These are phyloP conservation scores for Chitala chitala DNA, from an alignment of 2,113 vertebrate species.

Conservation along the genomic window DNA sequence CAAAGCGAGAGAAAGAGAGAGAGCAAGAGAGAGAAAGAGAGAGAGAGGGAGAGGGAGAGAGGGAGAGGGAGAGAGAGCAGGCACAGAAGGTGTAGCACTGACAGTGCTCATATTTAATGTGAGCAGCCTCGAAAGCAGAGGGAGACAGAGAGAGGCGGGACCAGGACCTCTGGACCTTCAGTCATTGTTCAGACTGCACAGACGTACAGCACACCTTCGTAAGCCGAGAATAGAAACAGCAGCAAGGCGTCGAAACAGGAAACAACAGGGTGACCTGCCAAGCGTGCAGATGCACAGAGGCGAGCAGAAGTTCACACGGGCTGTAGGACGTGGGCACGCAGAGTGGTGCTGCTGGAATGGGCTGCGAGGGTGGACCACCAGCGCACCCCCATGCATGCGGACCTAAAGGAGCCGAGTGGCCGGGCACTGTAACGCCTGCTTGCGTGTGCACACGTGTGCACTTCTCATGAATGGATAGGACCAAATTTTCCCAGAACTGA, in stretches of 20 bases:
- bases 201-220: not conserved
- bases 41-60: not conserved
- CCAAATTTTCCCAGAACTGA: not conserved
- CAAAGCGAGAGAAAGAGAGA: not conserved
- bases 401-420: too few relatives aligned
- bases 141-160: not conserved
- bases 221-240: not conserved
- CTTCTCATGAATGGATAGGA: not conserved
- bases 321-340: not conserved
- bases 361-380: not conserved
- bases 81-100: not conserved
- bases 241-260: not conserved
- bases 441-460: not conserved
- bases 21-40: constrained; percentile 8
- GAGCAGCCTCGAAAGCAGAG: not conserved
- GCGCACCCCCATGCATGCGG: not conserved
- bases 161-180: not conserved
- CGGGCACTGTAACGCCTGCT: not conserved
- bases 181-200: not conserved
- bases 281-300: not conserved
- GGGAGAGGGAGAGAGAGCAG: not conserved
- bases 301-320: not conserved
- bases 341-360: not conserved
- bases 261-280: not conserved
- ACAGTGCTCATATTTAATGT: not conserved